Conservation (phyloP, 2,888 invertebrate genomes). For the Harpalus rubripes region DNA sequence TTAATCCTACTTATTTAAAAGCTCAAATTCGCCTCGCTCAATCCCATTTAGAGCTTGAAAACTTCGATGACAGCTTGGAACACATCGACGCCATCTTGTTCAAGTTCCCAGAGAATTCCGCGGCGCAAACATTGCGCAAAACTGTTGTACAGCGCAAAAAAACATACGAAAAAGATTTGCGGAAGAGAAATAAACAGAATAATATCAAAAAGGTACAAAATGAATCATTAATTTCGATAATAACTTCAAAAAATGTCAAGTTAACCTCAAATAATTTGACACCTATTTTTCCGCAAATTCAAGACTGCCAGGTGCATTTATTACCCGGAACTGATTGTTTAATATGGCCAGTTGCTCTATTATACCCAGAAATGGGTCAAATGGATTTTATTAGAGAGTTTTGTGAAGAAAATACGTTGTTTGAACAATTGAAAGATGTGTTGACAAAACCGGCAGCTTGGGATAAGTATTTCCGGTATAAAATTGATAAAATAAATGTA, state of each 20-base stretch:
- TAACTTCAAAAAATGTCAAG: background rate
- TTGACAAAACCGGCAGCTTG: slow-evolving; percentile 86
- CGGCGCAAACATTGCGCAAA: slow-evolving; percentile 79
- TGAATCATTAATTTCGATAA: slow-evolving; percentile 71
- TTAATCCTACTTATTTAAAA: slow-evolving; percentile 89
- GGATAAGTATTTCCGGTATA: slow-evolving; percentile 85
- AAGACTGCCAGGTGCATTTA: slow-evolving; percentile 83
- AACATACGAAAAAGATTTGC: slow-evolving; percentile 79
- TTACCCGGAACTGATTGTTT: slow-evolving; percentile 80
- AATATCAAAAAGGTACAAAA: slow-evolving; percentile 77
- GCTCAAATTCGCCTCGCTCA: slow-evolving; percentile 87
- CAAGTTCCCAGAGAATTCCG: slow-evolving; percentile 80
- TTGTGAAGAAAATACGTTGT: slow-evolving; percentile 84
- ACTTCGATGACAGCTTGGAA: slow-evolving; percentile 85
- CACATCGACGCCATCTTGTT: slow-evolving; percentile 85
- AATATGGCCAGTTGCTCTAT: slow-evolving; percentile 92
- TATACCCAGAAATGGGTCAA: slow-evolving; percentile 93
- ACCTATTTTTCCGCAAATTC: slow-evolving; percentile 77
- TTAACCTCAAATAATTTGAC: slow-evolving; percentile 1
- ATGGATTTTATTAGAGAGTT: slow-evolving; percentile 93
- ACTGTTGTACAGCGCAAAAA: slow-evolving; percentile 80
- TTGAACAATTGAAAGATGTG: slow-evolving; percentile 82
- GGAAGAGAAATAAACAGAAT: slow-evolving; percentile 79
- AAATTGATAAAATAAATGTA: slow-evolving; percentile 81
- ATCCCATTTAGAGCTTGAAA: slow-evolving; percentile 83